Evolutionary conservation across 2,797 vertebrate genomes (phyloP), one percentile per base, ranked within the genome.

Genomic region (Nothura maculosa): DNA sequence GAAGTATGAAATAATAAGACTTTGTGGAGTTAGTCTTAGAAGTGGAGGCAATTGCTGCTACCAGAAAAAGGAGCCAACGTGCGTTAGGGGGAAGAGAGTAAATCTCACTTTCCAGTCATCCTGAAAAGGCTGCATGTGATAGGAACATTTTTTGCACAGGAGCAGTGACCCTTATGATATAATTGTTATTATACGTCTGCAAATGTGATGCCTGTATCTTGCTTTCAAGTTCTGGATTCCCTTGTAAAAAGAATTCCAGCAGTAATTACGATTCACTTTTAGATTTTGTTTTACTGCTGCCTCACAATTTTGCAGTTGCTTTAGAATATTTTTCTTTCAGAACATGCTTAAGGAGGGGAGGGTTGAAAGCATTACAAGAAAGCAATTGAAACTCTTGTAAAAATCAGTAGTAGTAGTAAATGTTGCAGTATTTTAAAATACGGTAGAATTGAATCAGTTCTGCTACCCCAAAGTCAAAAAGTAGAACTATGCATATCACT

Each of bases 301-400:
- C 81, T 83, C 38, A 87, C 20, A 81, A 21, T 34, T 81, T 47
- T 36, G 8, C 13, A 38, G 9, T 62, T 85, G 47, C 20, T 78
- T 85, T 28, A 40, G 60, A 43, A 54, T 47, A 14, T 32, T 88
- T 81, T 88, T 80, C 27, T 78, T 89, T 30, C 19, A 70, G 43
- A 81, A 52, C 2, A 3, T 27, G 27, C 30, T 87, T 72, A 54
- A 85, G 80, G 52, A 67, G 8, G 3, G 80, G 52, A 67, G 8
- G 3, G 22, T 70, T 40, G 36, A 78, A 93, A 72, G 10, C 7
- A 30, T 74, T 85, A n/a, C 28, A 80, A 87, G 21, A 80, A 77
- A 47, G 34, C 6, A 81, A 62, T 5, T 50, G 25, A 6, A 85
- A 25, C 2, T 38, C 19, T 16, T 57, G 9, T 55, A 70, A 43